phyloP scores from a whole-genome alignment of 2,888 invertebrate genomes.

The Patella pellucida region DNA sequence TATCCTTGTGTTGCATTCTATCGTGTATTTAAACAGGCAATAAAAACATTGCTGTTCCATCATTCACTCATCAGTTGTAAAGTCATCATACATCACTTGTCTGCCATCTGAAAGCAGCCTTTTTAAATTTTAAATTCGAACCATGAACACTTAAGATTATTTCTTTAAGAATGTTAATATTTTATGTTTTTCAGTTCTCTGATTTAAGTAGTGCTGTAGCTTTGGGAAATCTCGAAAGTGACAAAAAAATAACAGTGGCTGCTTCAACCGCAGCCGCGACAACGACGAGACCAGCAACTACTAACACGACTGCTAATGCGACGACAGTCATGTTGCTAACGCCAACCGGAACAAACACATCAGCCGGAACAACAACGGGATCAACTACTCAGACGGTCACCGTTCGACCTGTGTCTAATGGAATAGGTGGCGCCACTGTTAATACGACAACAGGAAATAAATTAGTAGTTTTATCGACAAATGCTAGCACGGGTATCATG shows the following conservation, averaged over 20 bases:
- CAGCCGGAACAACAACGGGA: constrained; percentile 15
- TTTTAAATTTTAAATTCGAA: no score
- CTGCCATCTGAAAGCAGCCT: no score
- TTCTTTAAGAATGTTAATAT: neutral
- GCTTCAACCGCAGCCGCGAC: constrained; percentile 33
- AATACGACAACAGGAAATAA: constrained; percentile 42
- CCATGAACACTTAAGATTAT: no score
- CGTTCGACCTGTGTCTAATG: constrained; percentile 38
- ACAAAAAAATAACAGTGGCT: constrained; percentile 38
- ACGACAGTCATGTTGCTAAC: constrained; percentile 56
- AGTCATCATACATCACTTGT: no score
- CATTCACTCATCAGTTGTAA: no score
- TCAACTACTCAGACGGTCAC: constrained; percentile 31
- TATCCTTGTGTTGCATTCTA: no score
- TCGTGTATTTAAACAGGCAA: no score
- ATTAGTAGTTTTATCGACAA: constrained; percentile 55
- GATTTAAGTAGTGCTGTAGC: constrained; percentile 63
- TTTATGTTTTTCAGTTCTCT: constrained; percentile 54
- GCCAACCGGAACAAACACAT: constrained; percentile 27
- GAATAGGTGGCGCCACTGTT: constrained; percentile 37
- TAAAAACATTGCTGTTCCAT: no score
- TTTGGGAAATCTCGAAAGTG: constrained; percentile 53
- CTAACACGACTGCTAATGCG: constrained; percentile 42
- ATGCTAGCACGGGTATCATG: constrained; percentile 40
- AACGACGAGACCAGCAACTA: constrained; percentile 33